Conservation (phyloP, 2,113 vertebrate genomes). For the Sander vitreus region DNA sequence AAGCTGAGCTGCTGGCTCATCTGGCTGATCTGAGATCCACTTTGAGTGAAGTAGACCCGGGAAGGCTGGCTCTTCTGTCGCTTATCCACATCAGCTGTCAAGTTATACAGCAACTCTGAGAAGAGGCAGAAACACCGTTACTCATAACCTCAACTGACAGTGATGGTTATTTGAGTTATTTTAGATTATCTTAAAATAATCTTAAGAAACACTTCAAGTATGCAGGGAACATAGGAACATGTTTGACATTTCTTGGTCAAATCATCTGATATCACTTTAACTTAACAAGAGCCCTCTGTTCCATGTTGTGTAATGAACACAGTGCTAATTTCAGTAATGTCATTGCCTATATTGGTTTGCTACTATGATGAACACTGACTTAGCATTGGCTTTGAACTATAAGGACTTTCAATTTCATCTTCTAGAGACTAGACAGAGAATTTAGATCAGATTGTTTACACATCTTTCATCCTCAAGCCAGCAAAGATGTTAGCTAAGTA, state of each 20-base stretch:
- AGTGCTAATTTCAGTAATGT: background rate
- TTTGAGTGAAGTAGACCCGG: slow-evolving; percentile 90
- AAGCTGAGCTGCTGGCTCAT: slow-evolving; percentile 88
- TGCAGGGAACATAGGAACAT: slow-evolving; percentile 41
- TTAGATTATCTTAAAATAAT: background rate
- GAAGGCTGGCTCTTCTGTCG: slow-evolving; percentile 89
- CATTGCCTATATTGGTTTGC: background rate
- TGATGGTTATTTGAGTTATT: background rate
- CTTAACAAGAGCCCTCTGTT: slow-evolving; percentile 42
- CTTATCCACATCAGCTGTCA: slow-evolving; percentile 93
- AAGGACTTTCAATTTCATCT: background rate
- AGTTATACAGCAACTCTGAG: slow-evolving; percentile 91
- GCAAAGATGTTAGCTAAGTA: background rate
- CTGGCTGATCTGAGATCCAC: slow-evolving; percentile 88
- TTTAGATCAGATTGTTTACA: background rate
- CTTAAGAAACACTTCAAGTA: slow-evolving; percentile 19
- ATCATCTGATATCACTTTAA: slow-evolving; percentile 39
- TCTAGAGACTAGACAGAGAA: background rate
- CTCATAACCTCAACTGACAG: slow-evolving; percentile 11
- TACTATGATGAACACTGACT: background rate
- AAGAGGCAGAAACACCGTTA: slow-evolving; percentile 40
- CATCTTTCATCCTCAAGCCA: background rate
- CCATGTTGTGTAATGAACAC: slow-evolving; percentile 14
- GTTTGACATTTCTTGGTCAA: slow-evolving; percentile 42
- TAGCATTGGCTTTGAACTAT: background rate